Conservation (phyloP, 2,113 vertebrate genomes). For the Serinus canaria region DNA sequence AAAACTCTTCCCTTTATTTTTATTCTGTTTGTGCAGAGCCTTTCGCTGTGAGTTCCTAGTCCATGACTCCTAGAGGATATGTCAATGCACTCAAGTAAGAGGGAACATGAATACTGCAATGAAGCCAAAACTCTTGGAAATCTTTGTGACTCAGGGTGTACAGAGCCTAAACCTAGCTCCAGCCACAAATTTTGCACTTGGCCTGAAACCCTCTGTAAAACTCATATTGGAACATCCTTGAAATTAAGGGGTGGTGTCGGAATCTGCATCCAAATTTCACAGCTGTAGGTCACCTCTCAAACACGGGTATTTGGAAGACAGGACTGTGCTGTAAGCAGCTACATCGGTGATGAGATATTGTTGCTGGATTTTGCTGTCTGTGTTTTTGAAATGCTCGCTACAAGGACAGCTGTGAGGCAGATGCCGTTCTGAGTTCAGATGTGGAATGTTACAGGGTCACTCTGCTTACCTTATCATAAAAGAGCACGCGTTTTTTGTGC, state of each 20-base stretch:
- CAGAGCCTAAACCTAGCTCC: constrained; percentile 39
- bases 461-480: constrained; percentile 66
- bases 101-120: constrained; percentile 32
- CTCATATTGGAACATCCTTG: constrained; percentile 39
- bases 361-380: constrained; percentile 24
- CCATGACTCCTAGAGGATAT: neutral
- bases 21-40: constrained; percentile 16
- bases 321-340: constrained; percentile 42
- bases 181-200: constrained; percentile 26
- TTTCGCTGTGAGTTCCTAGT: neutral
- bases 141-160: constrained; percentile 28
- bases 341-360: constrained; percentile 22
- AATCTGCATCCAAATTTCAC: constrained; percentile 58
- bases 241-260: constrained; percentile 47
- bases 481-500: constrained; percentile 49
- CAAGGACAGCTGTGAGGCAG: constrained; percentile 69
- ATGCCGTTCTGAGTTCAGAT: constrained; percentile 60
- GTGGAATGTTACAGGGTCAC: constrained; percentile 65
- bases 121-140: constrained; percentile 52
- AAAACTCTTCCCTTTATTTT: constrained; percentile 10
- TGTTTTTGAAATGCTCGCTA: constrained; percentile 51
- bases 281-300: constrained; percentile 63
- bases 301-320: constrained; percentile 33
- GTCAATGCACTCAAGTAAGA: constrained; percentile 19
- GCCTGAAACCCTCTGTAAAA: neutral